Conservation (phyloP, 2,113 vertebrate species). For the Empidonax traillii region DNA sequence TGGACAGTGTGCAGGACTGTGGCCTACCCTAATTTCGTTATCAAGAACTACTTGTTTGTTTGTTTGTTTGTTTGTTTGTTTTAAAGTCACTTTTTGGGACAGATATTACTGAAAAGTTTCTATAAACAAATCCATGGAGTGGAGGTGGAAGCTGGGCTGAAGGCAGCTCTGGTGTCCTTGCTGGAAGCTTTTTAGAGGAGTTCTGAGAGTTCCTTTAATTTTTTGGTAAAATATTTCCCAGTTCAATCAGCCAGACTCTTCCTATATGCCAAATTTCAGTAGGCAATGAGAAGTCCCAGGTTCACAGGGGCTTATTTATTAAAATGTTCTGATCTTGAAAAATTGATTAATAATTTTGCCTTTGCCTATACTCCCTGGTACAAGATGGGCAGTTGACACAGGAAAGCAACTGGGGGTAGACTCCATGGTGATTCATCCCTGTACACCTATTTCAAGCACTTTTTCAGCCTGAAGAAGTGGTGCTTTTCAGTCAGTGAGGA, state of each 20-base stretch:
- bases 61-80: background rate
- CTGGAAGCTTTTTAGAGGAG: background rate
- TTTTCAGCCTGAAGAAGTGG: background rate
- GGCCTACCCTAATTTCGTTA: background rate
- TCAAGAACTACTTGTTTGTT: background rate
- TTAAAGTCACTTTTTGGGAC: background rate
- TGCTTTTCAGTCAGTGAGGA: background rate
- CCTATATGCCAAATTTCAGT: background rate
- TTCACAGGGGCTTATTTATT: background rate
- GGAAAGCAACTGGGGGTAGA: background rate
- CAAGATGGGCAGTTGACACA: fast-evolving
- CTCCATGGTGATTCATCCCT: background rate
- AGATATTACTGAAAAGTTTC: background rate
- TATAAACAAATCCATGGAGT: background rate
- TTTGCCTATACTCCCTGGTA: background rate
- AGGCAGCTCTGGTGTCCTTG: background rate
- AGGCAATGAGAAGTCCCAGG: background rate
- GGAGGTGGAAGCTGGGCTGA: background rate
- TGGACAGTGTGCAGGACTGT: background rate
- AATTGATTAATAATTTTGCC: background rate
- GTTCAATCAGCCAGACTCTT: background rate
- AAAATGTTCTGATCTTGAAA: background rate
- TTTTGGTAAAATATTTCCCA: background rate
- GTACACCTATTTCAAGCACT: background rate
- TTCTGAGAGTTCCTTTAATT: background rate